phyloP scores from a whole-genome alignment of 1,140 invertebrate species.

The Fopius arisanus region DNA sequence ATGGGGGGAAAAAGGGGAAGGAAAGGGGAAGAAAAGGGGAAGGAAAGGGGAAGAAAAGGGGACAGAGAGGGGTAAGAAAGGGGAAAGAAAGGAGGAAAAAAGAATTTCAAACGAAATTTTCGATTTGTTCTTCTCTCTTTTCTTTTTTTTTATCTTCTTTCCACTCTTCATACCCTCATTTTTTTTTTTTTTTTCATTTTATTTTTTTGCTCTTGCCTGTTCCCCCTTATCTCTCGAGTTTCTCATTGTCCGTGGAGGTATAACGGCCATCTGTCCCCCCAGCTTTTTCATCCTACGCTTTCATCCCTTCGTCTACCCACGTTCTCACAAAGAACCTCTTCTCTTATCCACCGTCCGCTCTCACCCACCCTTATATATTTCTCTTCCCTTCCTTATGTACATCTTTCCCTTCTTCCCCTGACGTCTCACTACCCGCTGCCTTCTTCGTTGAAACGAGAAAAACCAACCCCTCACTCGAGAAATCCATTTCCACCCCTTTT shows the following conservation, averaged over 20 bases:
- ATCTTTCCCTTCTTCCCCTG: not conserved
- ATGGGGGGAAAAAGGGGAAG: not conserved
- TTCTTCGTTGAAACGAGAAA: slow-evolving; percentile 9
- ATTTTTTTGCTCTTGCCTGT: slow-evolving; percentile 18
- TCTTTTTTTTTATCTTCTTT: slow-evolving; percentile 8
- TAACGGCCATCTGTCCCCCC: slow-evolving; percentile 62
- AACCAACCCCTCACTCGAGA: slow-evolving; percentile 30
- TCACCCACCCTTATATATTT: slow-evolving; percentile 36
- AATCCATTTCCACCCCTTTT: slow-evolving; percentile 38
- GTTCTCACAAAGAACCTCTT: slow-evolving; percentile 49
- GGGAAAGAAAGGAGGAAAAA: not conserved
- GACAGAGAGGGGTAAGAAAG: slow-evolving; percentile 7
- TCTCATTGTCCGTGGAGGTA: slow-evolving; percentile 59
- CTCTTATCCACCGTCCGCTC: slow-evolving; percentile 33
- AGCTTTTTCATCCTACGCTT: slow-evolving; percentile 58
- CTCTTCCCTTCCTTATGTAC: slow-evolving; percentile 21
- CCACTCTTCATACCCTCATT: no score
- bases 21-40: no score
- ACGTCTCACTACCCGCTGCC: not conserved
- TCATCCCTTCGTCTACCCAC: slow-evolving; percentile 47
- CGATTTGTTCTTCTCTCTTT: not conserved
- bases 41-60: no score
- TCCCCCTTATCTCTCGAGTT: slow-evolving; percentile 63
- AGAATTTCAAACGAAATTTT: slow-evolving; percentile 7
- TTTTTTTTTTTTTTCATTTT: slow-evolving; percentile 9